Percentiles rank a stretch among this genome's conserved stretches.
Conservation (phyloP, 2,113 vertebrate genomes). For the Sturnus vulgaris region DNA sequence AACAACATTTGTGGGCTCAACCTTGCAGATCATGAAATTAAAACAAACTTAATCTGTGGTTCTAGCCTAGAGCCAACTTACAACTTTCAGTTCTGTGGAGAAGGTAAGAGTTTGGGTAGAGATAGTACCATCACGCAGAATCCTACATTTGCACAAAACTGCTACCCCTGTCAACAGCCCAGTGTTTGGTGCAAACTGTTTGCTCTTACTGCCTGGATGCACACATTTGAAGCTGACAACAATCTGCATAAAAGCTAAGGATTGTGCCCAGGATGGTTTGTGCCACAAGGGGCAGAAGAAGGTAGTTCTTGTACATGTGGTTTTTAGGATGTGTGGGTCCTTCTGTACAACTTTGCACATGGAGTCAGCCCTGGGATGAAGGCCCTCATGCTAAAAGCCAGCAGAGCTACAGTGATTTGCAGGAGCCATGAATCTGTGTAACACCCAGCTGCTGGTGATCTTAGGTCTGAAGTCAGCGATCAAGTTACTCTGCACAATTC, state of each 20-base stretch:
- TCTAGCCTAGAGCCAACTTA: background rate
- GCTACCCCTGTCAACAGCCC: background rate
- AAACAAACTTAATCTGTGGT: background rate
- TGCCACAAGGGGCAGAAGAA: background rate
- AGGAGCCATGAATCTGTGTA: background rate
- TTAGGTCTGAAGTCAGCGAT: background rate
- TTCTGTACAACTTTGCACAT: rapidly evolving
- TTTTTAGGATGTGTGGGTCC: background rate
- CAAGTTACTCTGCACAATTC: constrained; percentile 13
- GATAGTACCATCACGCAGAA: background rate
- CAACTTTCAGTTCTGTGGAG: background rate
- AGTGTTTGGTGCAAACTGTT: background rate
- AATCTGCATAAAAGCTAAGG: background rate
- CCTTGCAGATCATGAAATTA: background rate
- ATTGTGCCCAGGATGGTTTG: background rate
- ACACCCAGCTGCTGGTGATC: background rate
- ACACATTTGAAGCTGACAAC: background rate
- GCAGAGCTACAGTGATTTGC: background rate
- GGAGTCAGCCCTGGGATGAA: background rate
- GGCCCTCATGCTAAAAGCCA: background rate
- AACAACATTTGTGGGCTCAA: background rate
- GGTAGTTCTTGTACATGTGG: background rate
- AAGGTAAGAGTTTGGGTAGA: background rate
- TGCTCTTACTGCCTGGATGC: background rate
- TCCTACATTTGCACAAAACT: background rate